These are phyloP conservation scores for Parus major DNA, from an alignment of 2,113 vertebrate genomes.

Conservation along the genomic window DNA sequence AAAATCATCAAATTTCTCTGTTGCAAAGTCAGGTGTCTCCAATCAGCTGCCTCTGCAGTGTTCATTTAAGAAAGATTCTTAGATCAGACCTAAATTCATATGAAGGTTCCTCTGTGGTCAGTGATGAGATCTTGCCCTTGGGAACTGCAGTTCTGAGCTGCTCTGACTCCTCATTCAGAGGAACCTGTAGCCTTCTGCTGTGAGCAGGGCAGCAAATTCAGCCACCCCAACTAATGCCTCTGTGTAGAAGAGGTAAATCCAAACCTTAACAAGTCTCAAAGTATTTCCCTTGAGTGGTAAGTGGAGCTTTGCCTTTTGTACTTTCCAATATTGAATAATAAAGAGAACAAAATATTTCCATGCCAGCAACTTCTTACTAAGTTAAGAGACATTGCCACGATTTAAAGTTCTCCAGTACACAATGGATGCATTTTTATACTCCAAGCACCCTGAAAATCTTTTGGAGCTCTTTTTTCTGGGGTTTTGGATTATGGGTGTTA, in stretches of 20 bases:
- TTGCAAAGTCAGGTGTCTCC: neutral
- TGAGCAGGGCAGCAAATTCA: neutral
- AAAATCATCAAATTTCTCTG: neutral
- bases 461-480: neutral
- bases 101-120: neutral
- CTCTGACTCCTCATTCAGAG: neutral
- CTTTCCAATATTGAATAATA: neutral
- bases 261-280: neutral
- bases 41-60: neutral
- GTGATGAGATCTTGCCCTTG: neutral
- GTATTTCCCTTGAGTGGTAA: neutral
- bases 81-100: neutral
- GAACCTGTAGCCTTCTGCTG: neutral
- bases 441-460: neutral
- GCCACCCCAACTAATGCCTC: neutral
- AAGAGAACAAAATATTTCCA: neutral
- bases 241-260: neutral
- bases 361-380: neutral
- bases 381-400: neutral
- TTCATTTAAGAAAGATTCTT: neutral
- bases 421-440: neutral
- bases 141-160: neutral
- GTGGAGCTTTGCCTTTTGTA: neutral
- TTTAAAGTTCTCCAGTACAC: neutral
- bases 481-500: neutral